Base-by-base conservation (phyloP, 2,113 vertebrate species). In the Myxocyprinus asiaticus region DNA sequence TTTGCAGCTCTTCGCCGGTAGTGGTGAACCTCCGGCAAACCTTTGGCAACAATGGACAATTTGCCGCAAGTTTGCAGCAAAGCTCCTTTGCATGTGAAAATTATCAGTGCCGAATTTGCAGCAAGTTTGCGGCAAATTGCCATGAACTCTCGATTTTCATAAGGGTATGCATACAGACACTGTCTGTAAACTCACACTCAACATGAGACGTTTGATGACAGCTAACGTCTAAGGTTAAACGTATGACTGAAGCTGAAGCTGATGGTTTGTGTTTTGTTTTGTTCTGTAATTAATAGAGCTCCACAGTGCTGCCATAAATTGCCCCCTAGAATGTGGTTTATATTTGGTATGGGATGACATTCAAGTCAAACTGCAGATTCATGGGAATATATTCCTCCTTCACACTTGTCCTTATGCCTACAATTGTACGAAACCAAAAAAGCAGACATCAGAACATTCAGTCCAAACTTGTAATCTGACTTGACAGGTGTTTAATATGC, bases 131-230 rank as follows among this genome's bases (percentile, higher is more conserved):
- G n/a, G n/a, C n/a, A n/a, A n/a, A n/a, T n/a, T n/a, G n/a, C n/a
- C n/a, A n/a, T n/a, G n/a, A n/a, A n/a, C n/a, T n/a, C n/a, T n/a
- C n/a, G n/a, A n/a, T n/a, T n/a, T n/a, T n/a, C n/a, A n/a, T n/a
- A n/a, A n/a, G n/a, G n/a, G n/a, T n/a, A n/a, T 9, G 11, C 73
- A 22, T 51, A 12, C 22, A n/a, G 12, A 53, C 61, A 62, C 50
- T 7, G 9, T 51, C 8, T 51, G 12, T 43, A 11, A n/a, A 73
- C 14, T 6, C 2, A 44, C 42, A 45, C 47, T 64, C 47, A 43
- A 3, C 17, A 33, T 74, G 71, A 22, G 44, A 17, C 12, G 43
- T 74, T 62, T 61, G 58, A 11, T 74, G 71, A 62, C 56, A 33
- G 22, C 22, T 33, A 33, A 33, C 15, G 15, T 22, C 22, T 47